Evolutionary conservation across 2,113 vertebrate genomes (phyloP).

Genomic region (Xiphophorus hellerii): DNA sequence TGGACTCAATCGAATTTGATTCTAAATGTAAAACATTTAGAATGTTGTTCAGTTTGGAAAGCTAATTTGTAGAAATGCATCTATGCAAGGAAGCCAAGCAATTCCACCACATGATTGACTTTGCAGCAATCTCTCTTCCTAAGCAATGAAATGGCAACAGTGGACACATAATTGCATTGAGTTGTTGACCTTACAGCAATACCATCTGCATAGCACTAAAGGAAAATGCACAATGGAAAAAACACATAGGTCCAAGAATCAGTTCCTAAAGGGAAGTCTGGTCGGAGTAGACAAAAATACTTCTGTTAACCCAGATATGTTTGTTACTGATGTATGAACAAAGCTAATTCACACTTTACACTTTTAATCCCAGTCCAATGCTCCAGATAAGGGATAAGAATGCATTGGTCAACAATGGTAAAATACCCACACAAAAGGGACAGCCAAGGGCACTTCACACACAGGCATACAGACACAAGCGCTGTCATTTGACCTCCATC

Average conservation of each 20-base stretch:
- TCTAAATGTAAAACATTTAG: background rate
- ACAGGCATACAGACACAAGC: background rate
- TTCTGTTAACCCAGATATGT: background rate
- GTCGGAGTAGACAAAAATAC: background rate
- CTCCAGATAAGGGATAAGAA: background rate
- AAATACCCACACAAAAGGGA: constrained; percentile 30
- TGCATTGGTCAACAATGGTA: background rate
- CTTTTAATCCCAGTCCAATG: background rate
- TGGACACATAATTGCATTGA: too few relatives aligned
- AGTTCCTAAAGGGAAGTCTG: background rate
- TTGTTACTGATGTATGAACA: background rate
- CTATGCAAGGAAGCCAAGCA: background rate
- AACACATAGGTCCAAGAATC: background rate
- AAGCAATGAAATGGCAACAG: too few relatives aligned
- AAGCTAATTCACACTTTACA: background rate
- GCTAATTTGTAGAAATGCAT: background rate
- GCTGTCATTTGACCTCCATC: constrained; percentile 47
- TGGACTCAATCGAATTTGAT: background rate
- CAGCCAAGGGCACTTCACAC: constrained; percentile 20
- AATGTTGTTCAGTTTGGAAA: background rate
- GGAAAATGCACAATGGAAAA: background rate
- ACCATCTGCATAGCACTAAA: background rate
- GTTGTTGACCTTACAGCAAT: too few relatives aligned
- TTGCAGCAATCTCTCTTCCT: too few relatives aligned
- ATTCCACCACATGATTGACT: too few relatives aligned